These are phyloP conservation scores for Phortica magna DNA, from an alignment of 2,888 invertebrate species.

Conservation along the genomic window DNA sequence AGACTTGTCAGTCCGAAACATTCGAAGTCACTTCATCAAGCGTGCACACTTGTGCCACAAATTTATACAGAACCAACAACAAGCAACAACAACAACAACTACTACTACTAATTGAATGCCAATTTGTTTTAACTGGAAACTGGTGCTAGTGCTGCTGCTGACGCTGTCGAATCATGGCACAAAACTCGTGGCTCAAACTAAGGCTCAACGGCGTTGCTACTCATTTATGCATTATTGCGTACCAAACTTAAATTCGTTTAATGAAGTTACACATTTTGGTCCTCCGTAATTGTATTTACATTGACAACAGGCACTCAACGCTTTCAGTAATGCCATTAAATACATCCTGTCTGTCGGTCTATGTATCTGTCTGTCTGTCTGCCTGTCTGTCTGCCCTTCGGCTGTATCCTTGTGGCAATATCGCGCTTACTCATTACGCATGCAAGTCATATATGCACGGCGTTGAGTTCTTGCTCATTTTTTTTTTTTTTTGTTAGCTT, in stretches of 20 bases:
- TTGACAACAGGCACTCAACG: constrained; percentile 11
- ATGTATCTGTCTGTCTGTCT: not conserved
- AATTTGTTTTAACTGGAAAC: constrained; percentile 27
- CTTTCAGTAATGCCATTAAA: constrained; percentile 12
- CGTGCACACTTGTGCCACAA: not conserved
- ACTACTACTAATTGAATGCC: constrained; percentile 19
- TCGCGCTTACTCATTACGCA: not conserved
- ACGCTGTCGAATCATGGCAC: not conserved
- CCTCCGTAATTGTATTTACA: not conserved
- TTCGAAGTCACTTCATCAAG: constrained; percentile 4
- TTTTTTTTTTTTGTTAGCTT: not conserved
- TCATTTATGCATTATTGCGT: constrained; percentile 28
- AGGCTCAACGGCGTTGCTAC: not conserved
- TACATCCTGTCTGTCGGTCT: constrained; percentile 3
- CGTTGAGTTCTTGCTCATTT: not conserved
- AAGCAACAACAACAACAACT: constrained; percentile 18
- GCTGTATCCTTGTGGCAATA: constrained; percentile 1
- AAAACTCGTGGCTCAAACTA: not conserved
- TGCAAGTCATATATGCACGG: not conserved
- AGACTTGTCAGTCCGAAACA: not conserved
- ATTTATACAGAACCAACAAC: not conserved
- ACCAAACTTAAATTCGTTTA: constrained; percentile 32
- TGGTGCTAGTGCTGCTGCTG: not conserved
- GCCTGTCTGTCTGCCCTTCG: not conserved
- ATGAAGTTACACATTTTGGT: constrained; percentile 28